Evolutionary conservation across 1,140 invertebrate species (phyloP).

Genomic region (Lepidurus couesii): DNA sequence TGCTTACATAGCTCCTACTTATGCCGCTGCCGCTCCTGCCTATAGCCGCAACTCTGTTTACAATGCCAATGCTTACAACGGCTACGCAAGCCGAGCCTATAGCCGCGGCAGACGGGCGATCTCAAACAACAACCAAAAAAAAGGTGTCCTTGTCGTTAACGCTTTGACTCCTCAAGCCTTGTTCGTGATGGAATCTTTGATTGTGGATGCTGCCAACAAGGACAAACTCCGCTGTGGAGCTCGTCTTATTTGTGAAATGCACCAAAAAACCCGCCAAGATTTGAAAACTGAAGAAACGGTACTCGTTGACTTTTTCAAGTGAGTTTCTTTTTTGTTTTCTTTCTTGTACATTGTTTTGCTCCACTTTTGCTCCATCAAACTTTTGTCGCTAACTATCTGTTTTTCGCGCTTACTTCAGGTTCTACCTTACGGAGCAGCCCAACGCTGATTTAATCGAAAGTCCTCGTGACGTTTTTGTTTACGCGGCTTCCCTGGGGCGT

Average conservation of each 20-base stretch:
- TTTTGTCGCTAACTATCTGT: background rate
- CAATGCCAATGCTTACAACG: background rate
- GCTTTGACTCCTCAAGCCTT: slow-evolving; percentile 3
- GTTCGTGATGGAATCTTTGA: background rate
- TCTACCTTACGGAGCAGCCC: background rate
- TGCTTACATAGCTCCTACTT: background rate
- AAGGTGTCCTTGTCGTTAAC: background rate
- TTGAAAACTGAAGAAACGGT: background rate
- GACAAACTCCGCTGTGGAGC: background rate
- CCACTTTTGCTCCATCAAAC: background rate
- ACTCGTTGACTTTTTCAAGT: background rate
- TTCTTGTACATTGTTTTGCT: background rate
- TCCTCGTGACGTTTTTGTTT: slow-evolving; percentile 7
- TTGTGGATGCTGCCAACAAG: background rate
- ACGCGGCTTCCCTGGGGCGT: slow-evolving; percentile 5
- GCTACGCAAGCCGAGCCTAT: background rate
- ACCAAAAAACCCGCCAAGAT: background rate
- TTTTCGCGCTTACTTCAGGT: background rate
- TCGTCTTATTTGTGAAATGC: background rate
- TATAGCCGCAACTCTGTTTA: background rate
- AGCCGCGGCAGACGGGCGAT: background rate
- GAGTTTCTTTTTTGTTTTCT: background rate
- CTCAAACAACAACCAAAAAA: background rate
- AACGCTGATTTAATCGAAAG: background rate
- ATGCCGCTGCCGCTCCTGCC: background rate